Conservation (phyloP, 30 jellyfish, hydroid and myxozoan species). For the Hydractinia echinata region DNA sequence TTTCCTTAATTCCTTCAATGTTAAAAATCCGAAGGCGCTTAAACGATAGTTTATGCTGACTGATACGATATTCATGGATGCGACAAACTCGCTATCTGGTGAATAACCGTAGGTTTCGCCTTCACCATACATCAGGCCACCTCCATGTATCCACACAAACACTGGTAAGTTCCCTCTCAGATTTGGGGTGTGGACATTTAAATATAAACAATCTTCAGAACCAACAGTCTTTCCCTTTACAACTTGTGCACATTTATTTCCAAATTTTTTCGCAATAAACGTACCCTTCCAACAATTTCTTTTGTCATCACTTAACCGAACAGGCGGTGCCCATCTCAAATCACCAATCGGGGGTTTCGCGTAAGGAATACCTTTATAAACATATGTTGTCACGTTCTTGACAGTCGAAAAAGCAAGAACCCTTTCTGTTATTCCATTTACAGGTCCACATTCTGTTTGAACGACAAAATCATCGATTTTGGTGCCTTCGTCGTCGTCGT, state of each 20-base stretch:
- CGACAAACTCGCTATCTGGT: conserved; percentile 49
- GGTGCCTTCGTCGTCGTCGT: neutral
- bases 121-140: conserved; percentile 31
- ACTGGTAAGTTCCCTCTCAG: conserved; percentile 54
- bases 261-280: conserved; percentile 34
- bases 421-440: conserved; percentile 9
- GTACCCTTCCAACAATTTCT: conserved; percentile 55
- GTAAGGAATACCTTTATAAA: conserved; percentile 77
- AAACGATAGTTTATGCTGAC: conserved; percentile 68
- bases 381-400: conserved; percentile 14
- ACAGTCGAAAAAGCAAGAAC: neutral
- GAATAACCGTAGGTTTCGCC: conserved; percentile 36
- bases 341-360: conserved; percentile 62
- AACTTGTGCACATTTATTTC: conserved; percentile 31
- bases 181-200: conserved; percentile 58
- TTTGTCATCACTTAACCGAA: conserved; percentile 17
- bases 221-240: conserved; percentile 31
- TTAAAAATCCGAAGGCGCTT: conserved; percentile 72
- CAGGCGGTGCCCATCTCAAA: conserved; percentile 69
- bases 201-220: conserved; percentile 64
- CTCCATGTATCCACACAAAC: conserved; percentile 79
- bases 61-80: conserved; percentile 50
- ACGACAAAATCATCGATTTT: neutral
- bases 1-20: conserved; percentile 48
- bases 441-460: conserved; percentile 22